Percentiles rank a stretch among this genome's conserved stretches.
Conservation (phyloP, 2,888 invertebrate species). For the Nowickia ferox region DNA sequence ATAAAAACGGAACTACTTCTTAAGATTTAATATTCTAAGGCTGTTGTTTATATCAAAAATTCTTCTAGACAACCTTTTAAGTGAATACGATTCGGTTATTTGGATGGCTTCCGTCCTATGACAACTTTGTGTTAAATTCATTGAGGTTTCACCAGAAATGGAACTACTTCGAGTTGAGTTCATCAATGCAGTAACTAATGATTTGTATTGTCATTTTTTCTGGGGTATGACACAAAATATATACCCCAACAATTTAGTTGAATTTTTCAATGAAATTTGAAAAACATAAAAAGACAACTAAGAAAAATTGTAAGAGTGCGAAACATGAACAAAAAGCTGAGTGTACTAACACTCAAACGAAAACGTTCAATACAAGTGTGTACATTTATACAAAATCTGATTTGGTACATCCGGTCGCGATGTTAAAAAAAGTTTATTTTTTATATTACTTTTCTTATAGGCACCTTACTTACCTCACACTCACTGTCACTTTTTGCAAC, state of each 20-base stretch:
- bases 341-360: slow-evolving; percentile 13
- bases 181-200: no score
- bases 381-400: slow-evolving; percentile 79
- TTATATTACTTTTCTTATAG: slow-evolving; percentile 75
- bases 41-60: no score
- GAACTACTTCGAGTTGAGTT: no score
- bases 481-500: slow-evolving; percentile 61
- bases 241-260: not conserved
- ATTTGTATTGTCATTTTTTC: no score
- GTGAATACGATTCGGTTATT: no score
- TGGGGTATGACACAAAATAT: not conserved
- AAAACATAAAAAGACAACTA: not conserved
- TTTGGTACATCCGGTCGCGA: slow-evolving; percentile 83
- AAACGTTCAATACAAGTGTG: slow-evolving; percentile 42
- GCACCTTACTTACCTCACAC: slow-evolving; percentile 75
- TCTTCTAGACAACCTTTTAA: no score
- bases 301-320: slow-evolving; percentile 22
- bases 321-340: slow-evolving; percentile 27
- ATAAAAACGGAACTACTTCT: no score
- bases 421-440: slow-evolving; percentile 70
- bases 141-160: no score
- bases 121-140: no score
- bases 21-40: no score
- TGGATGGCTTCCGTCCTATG: no score
- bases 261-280: slow-evolving; percentile 40